These are phyloP conservation scores for Oreochromis spilurus DNA, from an alignment of 2,113 vertebrate species.

Conservation along the genomic window DNA sequence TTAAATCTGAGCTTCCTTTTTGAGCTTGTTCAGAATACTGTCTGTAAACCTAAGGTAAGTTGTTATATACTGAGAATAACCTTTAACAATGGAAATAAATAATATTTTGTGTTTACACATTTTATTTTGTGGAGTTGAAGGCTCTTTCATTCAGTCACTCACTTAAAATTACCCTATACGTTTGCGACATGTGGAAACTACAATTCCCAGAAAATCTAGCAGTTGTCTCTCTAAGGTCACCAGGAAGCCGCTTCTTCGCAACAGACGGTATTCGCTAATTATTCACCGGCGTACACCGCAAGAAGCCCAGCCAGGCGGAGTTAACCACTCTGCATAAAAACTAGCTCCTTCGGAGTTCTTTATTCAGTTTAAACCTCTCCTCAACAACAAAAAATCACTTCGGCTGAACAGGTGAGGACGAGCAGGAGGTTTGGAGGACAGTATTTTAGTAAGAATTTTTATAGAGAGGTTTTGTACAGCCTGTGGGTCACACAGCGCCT, in stretches of 20 bases:
- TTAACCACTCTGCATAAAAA: background rate
- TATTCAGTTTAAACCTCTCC: fast-evolving
- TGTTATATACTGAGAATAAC: background rate
- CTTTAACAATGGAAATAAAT: background rate
- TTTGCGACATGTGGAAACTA: background rate
- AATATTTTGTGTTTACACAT: background rate
- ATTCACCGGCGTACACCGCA: background rate
- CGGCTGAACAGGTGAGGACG: background rate
- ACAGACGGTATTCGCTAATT: background rate
- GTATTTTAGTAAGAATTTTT: background rate
- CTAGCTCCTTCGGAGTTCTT: background rate
- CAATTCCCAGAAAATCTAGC: conserved; percentile 20
- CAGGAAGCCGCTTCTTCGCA: background rate
- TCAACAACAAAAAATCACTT: background rate
- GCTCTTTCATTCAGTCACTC: background rate
- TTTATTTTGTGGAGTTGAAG: background rate
- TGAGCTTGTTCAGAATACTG: background rate
- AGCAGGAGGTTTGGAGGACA: background rate
- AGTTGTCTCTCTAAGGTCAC: background rate
- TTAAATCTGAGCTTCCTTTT: background rate
- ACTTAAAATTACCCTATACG: background rate
- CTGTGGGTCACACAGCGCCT: background rate
- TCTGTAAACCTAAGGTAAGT: background rate
- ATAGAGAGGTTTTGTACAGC: background rate
- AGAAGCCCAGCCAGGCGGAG: background rate